Evolutionary conservation across 2,888 invertebrate species (phyloP).

Genomic region (Omphaloscelis lunosa): DNA sequence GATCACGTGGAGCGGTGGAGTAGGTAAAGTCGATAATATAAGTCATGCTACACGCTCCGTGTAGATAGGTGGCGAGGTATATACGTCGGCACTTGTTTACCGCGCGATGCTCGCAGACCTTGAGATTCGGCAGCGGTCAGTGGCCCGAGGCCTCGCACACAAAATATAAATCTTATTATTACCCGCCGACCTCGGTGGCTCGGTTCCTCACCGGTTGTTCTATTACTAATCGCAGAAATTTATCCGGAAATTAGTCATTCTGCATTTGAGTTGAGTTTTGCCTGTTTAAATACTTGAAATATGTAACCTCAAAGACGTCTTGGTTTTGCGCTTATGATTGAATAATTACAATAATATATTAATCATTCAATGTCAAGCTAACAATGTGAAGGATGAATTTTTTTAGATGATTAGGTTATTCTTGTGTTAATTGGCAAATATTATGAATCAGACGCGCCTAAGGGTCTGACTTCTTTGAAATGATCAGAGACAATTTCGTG

Average conservation of each 20-base stretch:
- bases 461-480: conserved; percentile 19
- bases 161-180: conserved; percentile 81
- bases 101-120: conserved; percentile 86
- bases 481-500: conserved; percentile 19
- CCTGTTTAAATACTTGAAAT: conserved; percentile 36
- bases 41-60: conserved; percentile 56
- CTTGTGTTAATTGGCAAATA: conserved; percentile 14
- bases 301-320: conserved; percentile 29
- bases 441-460: conserved; percentile 13
- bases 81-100: conserved; percentile 87
- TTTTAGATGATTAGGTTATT: conserved; percentile 3
- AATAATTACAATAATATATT: conserved; percentile 25
- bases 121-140: conserved; percentile 89
- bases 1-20: conserved; percentile 63
- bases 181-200: conserved; percentile 74
- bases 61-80: conserved; percentile 68
- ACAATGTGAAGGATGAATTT: conserved; percentile 20
- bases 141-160: conserved; percentile 83
- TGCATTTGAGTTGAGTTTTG: conserved; percentile 46
- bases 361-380: conserved; percentile 44
- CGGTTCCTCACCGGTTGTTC: conserved; percentile 69
- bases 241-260: conserved; percentile 77
- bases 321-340: conserved; percentile 12
- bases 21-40: conserved; percentile 55
- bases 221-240: conserved; percentile 75